Percentiles rank a stretch among this genome's conserved stretches.
Conservation (phyloP, 2,113 vertebrate species). For the Caloenas nicobarica region DNA sequence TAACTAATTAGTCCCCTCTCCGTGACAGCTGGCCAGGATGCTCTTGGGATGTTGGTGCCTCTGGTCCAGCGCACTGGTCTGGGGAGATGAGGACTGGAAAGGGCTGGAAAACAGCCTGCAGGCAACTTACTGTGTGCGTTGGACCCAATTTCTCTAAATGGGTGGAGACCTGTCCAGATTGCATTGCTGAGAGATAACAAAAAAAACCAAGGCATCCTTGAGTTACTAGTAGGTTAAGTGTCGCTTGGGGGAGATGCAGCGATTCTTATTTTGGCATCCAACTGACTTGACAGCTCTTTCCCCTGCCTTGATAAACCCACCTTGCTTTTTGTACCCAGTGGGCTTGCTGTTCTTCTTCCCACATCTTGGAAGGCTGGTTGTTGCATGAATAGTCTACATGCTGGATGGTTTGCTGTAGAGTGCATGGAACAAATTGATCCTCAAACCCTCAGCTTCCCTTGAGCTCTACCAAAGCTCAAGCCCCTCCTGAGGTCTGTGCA, state of each 20-base stretch:
- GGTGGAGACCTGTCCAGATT: background rate
- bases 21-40: too few relatives aligned
- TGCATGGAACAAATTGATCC: background rate
- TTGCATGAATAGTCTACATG: rapidly evolving
- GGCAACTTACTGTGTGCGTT: rapidly evolving
- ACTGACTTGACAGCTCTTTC: background rate
- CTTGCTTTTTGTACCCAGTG: background rate
- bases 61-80: background rate
- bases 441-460: background rate
- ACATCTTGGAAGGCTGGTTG: rapidly evolving
- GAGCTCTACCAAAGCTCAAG: background rate
- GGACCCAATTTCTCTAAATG: background rate
- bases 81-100: background rate
- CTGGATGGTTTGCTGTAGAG: background rate
- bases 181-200: background rate
- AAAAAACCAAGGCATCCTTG: background rate
- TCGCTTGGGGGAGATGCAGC: background rate
- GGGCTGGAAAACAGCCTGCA: background rate
- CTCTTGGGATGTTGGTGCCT: too few relatives aligned
- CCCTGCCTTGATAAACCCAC: background rate
- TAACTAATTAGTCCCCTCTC: too few relatives aligned
- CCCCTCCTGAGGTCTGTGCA: background rate
- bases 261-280: background rate
- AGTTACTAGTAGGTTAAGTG: background rate
- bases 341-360: background rate